phyloP scores from a whole-genome alignment of 2,888 invertebrate species.

The Chloroclysta siterata region DNA sequence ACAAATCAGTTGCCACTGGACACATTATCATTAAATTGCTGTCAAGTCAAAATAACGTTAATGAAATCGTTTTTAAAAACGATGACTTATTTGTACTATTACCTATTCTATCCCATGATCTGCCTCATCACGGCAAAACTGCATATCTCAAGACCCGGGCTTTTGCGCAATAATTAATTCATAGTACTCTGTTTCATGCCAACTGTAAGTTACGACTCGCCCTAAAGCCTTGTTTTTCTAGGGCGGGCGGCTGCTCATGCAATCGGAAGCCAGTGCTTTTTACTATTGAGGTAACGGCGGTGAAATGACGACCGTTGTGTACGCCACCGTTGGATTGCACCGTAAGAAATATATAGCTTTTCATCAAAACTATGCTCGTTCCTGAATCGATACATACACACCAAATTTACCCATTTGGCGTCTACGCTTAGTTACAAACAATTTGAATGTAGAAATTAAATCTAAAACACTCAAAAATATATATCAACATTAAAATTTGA shows the following conservation, averaged over 20 bases:
- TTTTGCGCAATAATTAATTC: constrained; percentile 64
- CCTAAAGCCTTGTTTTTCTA: background rate
- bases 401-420: no score
- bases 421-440: no score
- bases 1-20: no score
- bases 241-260: background rate
- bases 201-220: constrained; percentile 13
- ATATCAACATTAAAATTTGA: constrained; percentile 9
- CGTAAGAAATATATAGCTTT: no score
- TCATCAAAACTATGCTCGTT: no score
- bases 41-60: no score
- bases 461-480: background rate
- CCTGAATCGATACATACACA: no score
- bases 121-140: constrained; percentile 44
- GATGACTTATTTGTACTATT: background rate
- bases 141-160: constrained; percentile 53
- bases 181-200: constrained; percentile 43
- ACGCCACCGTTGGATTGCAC: no score
- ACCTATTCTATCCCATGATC: background rate
- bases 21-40: no score
- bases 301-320: background rate
- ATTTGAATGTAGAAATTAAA: background rate
- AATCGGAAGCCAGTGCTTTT: background rate
- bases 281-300: background rate
- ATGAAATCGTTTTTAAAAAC: no score